Evolutionary conservation across 2,113 vertebrate genomes (phyloP).

Genomic region (Chaenogobius annularis): DNA sequence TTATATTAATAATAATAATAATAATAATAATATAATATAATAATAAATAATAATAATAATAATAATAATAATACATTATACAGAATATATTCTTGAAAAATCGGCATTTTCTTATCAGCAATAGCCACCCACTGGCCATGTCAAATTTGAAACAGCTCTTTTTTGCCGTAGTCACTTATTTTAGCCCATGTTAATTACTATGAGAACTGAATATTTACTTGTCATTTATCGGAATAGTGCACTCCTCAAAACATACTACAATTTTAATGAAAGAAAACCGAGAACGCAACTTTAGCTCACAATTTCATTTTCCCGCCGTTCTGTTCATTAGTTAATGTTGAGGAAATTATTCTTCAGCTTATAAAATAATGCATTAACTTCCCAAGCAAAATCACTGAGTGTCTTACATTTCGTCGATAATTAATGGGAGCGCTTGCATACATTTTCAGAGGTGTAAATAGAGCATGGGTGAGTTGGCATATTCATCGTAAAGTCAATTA

Average conservation of each 20-base stretch:
- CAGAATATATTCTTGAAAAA: background rate
- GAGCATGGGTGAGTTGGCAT: background rate
- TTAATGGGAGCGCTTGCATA: background rate
- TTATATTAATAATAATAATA: no score
- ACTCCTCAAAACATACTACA: background rate
- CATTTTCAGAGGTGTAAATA: background rate
- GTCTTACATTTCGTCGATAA: slow-evolving; percentile 7
- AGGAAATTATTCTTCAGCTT: background rate
- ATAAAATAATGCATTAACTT: slow-evolving; percentile 15
- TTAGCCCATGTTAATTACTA: background rate
- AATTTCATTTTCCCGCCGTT: background rate
- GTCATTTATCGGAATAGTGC: background rate
- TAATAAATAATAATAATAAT: background rate
- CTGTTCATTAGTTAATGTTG: slow-evolving; percentile 2
- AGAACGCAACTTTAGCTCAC: background rate
- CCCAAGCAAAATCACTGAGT: slow-evolving; percentile 1
- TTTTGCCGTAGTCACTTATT: background rate
- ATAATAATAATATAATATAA: no score
- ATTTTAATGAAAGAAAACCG: slow-evolving; percentile 11
- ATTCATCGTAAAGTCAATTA: background rate
- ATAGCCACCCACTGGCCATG: slow-evolving; percentile 5
- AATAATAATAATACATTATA: no score
- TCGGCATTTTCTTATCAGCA: background rate
- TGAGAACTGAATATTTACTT: background rate
- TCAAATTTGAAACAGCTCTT: background rate